Percentiles rank a stretch among this genome's conserved stretches.
These are phyloP conservation scores for Trachops cirrhosus DNA, from an alignment of 2,797 vertebrate genomes.

Conservation along the genomic window DNA sequence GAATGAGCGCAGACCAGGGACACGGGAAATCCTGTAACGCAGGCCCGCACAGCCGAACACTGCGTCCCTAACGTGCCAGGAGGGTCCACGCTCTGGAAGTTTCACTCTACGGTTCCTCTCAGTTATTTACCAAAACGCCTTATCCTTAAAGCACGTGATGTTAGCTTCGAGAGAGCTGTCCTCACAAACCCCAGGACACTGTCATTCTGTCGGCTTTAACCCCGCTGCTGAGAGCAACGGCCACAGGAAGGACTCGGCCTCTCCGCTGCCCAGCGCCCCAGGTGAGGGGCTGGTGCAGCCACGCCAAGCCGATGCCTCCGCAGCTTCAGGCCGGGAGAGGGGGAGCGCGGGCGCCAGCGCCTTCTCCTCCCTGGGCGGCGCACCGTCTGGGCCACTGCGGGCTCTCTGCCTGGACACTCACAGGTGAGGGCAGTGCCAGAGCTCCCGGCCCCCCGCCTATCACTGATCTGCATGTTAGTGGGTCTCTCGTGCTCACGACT, in stretches of 20 bases:
- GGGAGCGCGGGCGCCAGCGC: accelerated
- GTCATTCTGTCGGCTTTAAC: not conserved
- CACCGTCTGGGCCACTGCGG: too few species aligned
- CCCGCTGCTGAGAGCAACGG: not conserved
- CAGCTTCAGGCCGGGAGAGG: not conserved
- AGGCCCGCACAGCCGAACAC: not conserved
- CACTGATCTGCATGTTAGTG: not conserved
- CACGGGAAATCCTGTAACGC: too few species aligned
- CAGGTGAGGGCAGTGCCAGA: too few species aligned
- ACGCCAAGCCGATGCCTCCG: not conserved
- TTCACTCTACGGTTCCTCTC: not conserved
- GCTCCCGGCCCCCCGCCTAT: accelerated
- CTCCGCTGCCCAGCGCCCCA: not conserved
- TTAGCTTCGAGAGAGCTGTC: not conserved
- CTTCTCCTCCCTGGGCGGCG: not conserved
- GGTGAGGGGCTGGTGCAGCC: not conserved
- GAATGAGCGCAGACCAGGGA: not conserved
- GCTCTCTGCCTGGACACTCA: not conserved
- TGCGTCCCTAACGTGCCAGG: not conserved
- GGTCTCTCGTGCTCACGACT: not conserved
- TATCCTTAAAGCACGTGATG: not conserved
- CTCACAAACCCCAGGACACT: not conserved
- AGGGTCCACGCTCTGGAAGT: not conserved
- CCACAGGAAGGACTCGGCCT: not conserved
- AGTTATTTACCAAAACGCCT: not conserved